Evolutionary conservation across 2,888 invertebrate species (phyloP), one percentile per base, ranked within the genome.

Genomic region (Ectropis crepuscularia): DNA sequence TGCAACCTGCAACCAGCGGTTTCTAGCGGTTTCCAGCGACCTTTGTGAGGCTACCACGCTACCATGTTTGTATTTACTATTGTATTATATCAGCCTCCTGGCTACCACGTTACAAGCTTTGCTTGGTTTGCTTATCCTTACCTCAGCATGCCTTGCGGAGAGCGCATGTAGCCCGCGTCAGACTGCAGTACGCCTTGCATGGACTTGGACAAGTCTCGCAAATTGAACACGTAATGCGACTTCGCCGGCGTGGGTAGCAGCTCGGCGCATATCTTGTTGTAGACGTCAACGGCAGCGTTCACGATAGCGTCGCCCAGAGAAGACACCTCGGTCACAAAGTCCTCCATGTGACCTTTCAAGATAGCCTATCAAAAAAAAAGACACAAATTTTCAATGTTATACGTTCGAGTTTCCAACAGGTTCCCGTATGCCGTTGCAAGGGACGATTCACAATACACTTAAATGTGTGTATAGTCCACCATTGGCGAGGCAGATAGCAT

Each of bases 141-240:
- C 95, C 95, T 94, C 53, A 96, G 85, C 88, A 97, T 95, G 63
- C 94, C 94, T 60, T 88, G 90, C 55, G 96, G 95, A 47, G 94
- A 93, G 53, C 96, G 94, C 85, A 96, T 94, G 51, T 94, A 94
- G 2, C 94, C 94, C 39, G 95, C 93, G 79, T 97, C 96, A 0
- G 97, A 97, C 82, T 98, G 98, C 57, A 98, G 87, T 7, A 98
- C 95, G n/a, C 98, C 98, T 88, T 98, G 98, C 76, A 98, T 94
- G 67, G 97, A 97, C 85, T 98, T 98, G 8, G 98, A 98, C 46
- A 98, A 92, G 90, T 98, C 98, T 50, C 98, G 94, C 74, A 98
- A 89, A 87, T 98, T 99, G 85, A 98, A 99, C 10, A 98, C 95
- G 79, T 99, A 98, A 87, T 98, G 98, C 0, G 97, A 97, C 83